Evolutionary conservation across 2,888 invertebrate species (phyloP).

Genomic region (Masnerella sp.): DNA sequence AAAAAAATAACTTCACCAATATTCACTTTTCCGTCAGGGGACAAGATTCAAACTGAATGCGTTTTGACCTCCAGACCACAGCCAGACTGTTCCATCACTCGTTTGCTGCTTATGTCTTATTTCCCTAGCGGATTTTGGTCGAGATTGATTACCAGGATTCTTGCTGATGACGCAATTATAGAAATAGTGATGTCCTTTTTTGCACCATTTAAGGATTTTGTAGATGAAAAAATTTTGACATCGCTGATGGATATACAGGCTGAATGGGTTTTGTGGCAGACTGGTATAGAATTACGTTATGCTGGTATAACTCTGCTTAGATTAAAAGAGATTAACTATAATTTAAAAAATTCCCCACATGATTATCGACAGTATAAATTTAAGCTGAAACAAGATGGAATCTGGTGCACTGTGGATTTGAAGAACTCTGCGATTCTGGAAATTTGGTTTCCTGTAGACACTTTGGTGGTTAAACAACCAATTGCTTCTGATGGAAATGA

Average conservation of each 20-base stretch:
- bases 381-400: conserved; percentile 88
- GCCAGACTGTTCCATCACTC: conserved; percentile 81
- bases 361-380: conserved; percentile 81
- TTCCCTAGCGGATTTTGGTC: conserved; percentile 99
- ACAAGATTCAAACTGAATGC: conserved; percentile 74
- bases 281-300: conserved; percentile 91
- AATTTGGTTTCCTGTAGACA: conserved; percentile 88
- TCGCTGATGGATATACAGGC: conserved; percentile 84
- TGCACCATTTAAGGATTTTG: conserved; percentile 84
- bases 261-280: conserved; percentile 96
- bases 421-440: conserved; percentile 90
- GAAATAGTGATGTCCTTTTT: conserved; percentile 88
- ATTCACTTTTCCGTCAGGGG: conserved; percentile 62
- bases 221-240: conserved; percentile 81
- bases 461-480: conserved; percentile 80
- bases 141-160: conserved; percentile 91
- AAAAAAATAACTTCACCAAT: conserved; percentile 80
- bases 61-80: conserved; percentile 78
- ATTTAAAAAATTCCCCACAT: conserved; percentile 79
- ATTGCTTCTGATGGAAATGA: conserved; percentile 77
- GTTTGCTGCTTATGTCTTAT: conserved; percentile 95
- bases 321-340: conserved; percentile 88
- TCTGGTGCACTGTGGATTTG: conserved; percentile 91
- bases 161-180: conserved; percentile 92
- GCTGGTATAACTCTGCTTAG: conserved; percentile 89